These are phyloP conservation scores for Liasis olivaceus DNA, from an alignment of 2,797 vertebrate species.

Conservation along the genomic window DNA sequence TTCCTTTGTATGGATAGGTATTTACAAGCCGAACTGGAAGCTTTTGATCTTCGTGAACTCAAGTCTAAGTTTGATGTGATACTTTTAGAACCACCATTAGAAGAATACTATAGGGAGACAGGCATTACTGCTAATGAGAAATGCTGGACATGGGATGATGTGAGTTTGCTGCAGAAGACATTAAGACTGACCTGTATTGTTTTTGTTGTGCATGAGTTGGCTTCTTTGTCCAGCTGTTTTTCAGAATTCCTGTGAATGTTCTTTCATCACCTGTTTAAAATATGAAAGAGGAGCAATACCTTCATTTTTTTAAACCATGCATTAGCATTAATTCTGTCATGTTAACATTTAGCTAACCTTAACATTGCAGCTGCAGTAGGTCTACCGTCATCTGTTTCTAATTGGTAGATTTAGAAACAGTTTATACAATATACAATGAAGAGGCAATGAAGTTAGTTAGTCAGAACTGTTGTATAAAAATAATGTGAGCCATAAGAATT, in stretches of 20 bases:
- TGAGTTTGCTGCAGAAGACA: constrained; percentile 61
- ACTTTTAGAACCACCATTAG: constrained; percentile 91
- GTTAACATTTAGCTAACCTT: neutral
- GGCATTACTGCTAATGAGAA: constrained; percentile 95
- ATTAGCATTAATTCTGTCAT: neutral
- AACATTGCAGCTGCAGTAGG: neutral
- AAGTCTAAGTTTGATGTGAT: constrained; percentile 97
- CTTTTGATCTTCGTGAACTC: constrained; percentile 91
- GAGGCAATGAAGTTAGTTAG: neutral
- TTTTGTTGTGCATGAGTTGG: neutral
- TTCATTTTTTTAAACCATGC: neutral
- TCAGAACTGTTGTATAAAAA: too few species aligned
- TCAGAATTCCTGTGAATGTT: neutral
- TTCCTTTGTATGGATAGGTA: constrained; percentile 80
- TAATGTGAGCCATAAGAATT: neutral
- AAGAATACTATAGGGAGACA: constrained; percentile 96
- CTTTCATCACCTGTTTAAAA: neutral
- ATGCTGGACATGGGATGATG: constrained; percentile 98
- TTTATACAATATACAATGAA: neutral
- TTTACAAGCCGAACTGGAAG: constrained; percentile 92
- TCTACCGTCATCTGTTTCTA: neutral
- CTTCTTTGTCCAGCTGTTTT: neutral
- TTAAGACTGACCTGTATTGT: neutral
- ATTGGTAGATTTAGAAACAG: constrained; percentile 6
- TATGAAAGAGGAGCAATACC: neutral